phyloP scores from a whole-genome alignment of 2,113 vertebrate genomes.

The Leptodactylus fuscus region DNA sequence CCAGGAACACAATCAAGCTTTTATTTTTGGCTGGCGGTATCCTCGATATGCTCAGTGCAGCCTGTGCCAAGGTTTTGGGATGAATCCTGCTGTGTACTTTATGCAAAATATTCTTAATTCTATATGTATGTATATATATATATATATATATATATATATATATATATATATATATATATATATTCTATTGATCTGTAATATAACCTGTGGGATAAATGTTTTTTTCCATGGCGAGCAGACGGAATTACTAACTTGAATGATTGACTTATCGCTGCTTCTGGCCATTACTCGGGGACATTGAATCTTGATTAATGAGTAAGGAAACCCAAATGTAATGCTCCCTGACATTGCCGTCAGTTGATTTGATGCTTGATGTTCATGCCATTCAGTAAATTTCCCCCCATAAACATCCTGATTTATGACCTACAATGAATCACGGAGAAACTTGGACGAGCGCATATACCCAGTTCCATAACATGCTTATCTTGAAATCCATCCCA shows the following conservation, averaged over 20 bases:
- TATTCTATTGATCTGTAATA: no score
- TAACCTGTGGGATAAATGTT: not conserved
- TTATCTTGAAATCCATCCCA: no score
- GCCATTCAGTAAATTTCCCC: not conserved
- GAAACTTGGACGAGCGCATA: not conserved
- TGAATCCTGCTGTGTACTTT: not conserved
- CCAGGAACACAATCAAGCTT: not conserved
- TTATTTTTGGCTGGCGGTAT: not conserved
- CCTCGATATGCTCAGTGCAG: not conserved
- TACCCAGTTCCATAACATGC: not conserved
- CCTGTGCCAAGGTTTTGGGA: not conserved
- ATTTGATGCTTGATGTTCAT: not conserved
- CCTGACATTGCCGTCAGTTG: not conserved
- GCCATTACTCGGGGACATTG: not conserved
- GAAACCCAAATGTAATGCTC: conserved; percentile 7
- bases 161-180: no score
- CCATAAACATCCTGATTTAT: not conserved
- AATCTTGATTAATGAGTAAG: conserved; percentile 11
- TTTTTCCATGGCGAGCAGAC: not conserved
- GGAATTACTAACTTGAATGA: not conserved
- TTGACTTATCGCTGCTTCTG: not conserved
- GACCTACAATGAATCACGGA: not conserved
- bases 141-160: no score
- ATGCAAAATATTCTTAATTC: no score
- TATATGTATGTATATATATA: no score